These are phyloP conservation scores for Lasioglossum lativentre DNA, from an alignment of 2,888 invertebrate species.

Conservation along the genomic window DNA sequence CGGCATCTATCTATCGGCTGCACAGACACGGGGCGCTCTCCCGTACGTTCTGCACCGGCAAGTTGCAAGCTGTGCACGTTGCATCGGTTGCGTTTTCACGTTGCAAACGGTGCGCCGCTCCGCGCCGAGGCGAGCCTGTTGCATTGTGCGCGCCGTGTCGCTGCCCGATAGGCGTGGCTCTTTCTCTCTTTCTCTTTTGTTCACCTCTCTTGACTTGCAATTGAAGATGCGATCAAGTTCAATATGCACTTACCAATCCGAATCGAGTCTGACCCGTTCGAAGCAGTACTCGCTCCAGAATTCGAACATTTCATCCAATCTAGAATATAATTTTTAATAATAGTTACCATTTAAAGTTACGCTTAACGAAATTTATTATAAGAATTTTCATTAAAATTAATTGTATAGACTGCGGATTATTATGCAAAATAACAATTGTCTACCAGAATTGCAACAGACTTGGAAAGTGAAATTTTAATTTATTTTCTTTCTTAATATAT, in stretches of 20 bases:
- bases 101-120: slow-evolving; percentile 36
- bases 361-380: too few relatives aligned
- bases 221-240: slow-evolving; percentile 16
- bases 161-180: slow-evolving; percentile 57
- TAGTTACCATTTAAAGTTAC: too few relatives aligned
- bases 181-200: slow-evolving; percentile 20
- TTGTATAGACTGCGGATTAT: too few relatives aligned
- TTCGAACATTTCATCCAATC: neutral
- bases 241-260: slow-evolving; percentile 1
- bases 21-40: slow-evolving; percentile 29
- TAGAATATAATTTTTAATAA: too few relatives aligned
- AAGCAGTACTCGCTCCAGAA: neutral
- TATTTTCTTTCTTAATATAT: too few relatives aligned
- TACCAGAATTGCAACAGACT: too few relatives aligned
- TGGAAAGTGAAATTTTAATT: too few relatives aligned
- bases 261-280: neutral
- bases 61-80: slow-evolving; percentile 48
- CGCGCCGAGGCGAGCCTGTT: slow-evolving; percentile 46
- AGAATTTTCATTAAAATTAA: too few relatives aligned
- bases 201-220: slow-evolving; percentile 31
- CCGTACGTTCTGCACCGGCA: slow-evolving; percentile 33
- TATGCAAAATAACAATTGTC: too few relatives aligned
- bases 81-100: slow-evolving; percentile 62
- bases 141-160: slow-evolving; percentile 66
- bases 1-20: slow-evolving; percentile 48